Percentiles rank a stretch among this genome's conserved stretches.
Evolutionary conservation across 2,113 vertebrate genomes (phyloP).

Genomic region (Mandrillus leucophaeus): DNA sequence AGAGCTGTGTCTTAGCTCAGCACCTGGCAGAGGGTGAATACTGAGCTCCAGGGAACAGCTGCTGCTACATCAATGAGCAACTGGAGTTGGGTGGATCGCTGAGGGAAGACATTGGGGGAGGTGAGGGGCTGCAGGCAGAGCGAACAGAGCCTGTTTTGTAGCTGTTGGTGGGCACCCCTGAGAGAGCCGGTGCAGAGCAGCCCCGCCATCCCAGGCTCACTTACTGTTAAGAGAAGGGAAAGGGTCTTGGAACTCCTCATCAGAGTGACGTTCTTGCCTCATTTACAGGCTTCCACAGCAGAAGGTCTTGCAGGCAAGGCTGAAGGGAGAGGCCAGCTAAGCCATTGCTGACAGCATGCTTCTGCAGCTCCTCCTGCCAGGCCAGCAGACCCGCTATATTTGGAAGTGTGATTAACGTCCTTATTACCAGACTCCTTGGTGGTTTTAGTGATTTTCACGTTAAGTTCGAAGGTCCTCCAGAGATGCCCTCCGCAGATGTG

Average conservation of each 20-base stretch:
- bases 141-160: neutral
- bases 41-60: neutral
- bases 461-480: slow-evolving; percentile 54
- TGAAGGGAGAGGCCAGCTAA: slow-evolving; percentile 49
- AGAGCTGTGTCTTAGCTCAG: neutral
- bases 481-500: neutral
- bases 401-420: slow-evolving; percentile 69
- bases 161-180: neutral
- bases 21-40: neutral
- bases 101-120: neutral
- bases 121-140: neutral
- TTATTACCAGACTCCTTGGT: slow-evolving; percentile 59
- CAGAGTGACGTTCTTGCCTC: slow-evolving; percentile 40
- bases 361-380: slow-evolving; percentile 57
- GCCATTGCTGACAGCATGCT: neutral
- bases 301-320: slow-evolving; percentile 38
- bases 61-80: neutral
- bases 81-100: too few species aligned
- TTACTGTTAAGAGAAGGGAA: neutral
- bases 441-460: slow-evolving; percentile 49
- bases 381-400: slow-evolving; percentile 74
- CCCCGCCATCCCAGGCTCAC: neutral
- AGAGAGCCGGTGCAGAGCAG: neutral
- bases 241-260: neutral
- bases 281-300: slow-evolving; percentile 48